phyloP scores from a whole-genome alignment of 1,140 invertebrate genomes.

The Rhynchophorus ferrugineus region DNA sequence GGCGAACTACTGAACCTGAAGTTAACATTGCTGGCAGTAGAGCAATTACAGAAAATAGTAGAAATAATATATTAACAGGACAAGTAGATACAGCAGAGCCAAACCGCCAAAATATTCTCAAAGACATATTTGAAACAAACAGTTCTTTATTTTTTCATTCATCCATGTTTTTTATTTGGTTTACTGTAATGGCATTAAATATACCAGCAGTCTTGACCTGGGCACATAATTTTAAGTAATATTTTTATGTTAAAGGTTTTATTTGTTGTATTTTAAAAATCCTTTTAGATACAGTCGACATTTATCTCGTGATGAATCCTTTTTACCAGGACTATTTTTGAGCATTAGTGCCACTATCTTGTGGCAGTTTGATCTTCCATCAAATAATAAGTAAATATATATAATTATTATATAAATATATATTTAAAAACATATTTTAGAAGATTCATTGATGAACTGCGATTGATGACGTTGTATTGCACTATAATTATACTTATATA shows the following conservation, averaged over 20 bases:
- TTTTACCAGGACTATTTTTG: constrained; percentile 43
- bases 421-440: constrained; percentile 35
- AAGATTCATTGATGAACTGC: constrained; percentile 43
- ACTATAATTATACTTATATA: constrained; percentile 46
- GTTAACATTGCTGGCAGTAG: background rate
- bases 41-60: constrained; percentile 3
- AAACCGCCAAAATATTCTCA: background rate
- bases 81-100: background rate
- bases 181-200: constrained; percentile 47
- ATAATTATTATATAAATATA: background rate
- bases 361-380: constrained; percentile 48
- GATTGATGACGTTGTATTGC: constrained; percentile 44
- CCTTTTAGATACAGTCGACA: constrained; percentile 45
- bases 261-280: background rate
- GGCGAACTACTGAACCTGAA: background rate
- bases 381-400: constrained; percentile 38
- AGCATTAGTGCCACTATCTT: constrained; percentile 43
- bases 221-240: constrained; percentile 55
- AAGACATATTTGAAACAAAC: constrained; percentile 17
- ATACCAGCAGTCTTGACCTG: constrained; percentile 51
- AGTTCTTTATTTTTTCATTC: constrained; percentile 52
- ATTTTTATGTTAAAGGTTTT: constrained; percentile 31
- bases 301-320: constrained; percentile 46
- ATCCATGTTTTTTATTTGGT: constrained; percentile 51
- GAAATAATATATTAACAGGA: constrained; percentile 4